These are phyloP conservation scores for Pseudanteris insignis DNA, from an alignment of 2,888 invertebrate genomes.

Conservation along the genomic window DNA sequence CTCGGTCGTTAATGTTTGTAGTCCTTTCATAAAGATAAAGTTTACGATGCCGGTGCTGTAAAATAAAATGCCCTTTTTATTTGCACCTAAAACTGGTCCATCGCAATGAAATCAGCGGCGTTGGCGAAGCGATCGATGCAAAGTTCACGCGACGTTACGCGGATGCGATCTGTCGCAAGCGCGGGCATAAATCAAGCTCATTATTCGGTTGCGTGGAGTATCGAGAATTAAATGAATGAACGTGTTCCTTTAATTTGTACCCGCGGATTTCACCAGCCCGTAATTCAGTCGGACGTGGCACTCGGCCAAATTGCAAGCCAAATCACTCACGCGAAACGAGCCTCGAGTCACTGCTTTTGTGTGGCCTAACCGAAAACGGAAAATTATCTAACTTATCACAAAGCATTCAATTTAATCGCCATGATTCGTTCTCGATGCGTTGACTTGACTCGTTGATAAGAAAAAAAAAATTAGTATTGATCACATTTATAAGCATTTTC, in stretches of 20 bases:
- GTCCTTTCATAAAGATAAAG: slow-evolving; percentile 11
- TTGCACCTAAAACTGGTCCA: slow-evolving; percentile 9
- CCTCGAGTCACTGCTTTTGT: not conserved
- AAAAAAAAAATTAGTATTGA: no score
- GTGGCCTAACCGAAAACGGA: not conserved
- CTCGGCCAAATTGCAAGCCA: slow-evolving; percentile 2
- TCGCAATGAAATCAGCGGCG: not conserved
- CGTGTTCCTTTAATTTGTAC: slow-evolving; percentile 23
- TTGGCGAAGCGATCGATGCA: not conserved
- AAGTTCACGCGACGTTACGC: not conserved
- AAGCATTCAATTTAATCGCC: no score
- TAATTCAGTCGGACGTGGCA: not conserved
- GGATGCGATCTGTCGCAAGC: not conserved
- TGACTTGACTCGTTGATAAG: no score
- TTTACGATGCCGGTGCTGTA: slow-evolving; percentile 9
- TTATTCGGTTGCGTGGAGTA: slow-evolving; percentile 4
- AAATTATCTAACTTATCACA: not conserved
- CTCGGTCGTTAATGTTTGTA: slow-evolving; percentile 3
- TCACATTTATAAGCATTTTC: no score
- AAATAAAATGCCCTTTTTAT: slow-evolving; percentile 6
- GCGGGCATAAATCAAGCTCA: slow-evolving; percentile 1
- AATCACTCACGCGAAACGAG: slow-evolving; percentile 1
- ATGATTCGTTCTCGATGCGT: no score
- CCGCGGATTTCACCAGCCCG: slow-evolving; percentile 16
- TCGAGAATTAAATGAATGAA: slow-evolving; percentile 26